Evolutionary conservation across 1,140 invertebrate genomes (phyloP), one percentile per base, ranked within the genome.

Genomic region (Hycleus phaleratus): DNA sequence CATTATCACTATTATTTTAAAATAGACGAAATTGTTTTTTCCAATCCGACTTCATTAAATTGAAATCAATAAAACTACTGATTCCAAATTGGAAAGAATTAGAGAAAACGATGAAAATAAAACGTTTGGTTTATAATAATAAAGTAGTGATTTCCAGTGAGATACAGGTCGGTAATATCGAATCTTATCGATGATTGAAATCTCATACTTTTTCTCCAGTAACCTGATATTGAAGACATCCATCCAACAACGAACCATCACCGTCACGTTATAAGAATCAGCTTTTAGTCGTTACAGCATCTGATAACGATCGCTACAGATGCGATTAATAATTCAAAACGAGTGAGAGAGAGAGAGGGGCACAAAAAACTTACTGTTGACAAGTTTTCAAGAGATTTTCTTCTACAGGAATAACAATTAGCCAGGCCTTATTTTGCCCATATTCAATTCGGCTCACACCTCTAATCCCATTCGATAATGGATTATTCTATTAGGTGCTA

Each of bases 401-500:
- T 18, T 32, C 7, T 32, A 32, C 7, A 7, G 32, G 32, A 2
- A 32, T 32, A 32, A 7, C 7, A 32, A 32, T 32, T 32, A 32
- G 32, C 32, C 32, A 32, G 32, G 32, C 32, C 32, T 7, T 32
- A 7, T 32, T 7, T 32, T 32, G 32, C 7, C 32, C 4, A 5
- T 32, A 32, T 2, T 32, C 32, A 32, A 32, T 32, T 32, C 32
- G 7, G 32, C 45, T 53, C 51, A 53, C 51, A 53, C 51, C 51
- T 53, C 26, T 32, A 40, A 12, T 45, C 18, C 26, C 40, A 26
- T 46, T 18, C 25, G 51, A 53, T 53, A 53, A 53, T 53, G 51
- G 51, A 53, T 53, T 53, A 45, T 53, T 42, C 46, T 53, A 53
- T 56, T 62, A 62, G 60, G 61, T 63, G 61, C 53, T 60, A 58